Evolutionary conservation across 2,113 vertebrate genomes (phyloP), one percentile per base, ranked within the genome.

Genomic region (Anthoscopus minutus): DNA sequence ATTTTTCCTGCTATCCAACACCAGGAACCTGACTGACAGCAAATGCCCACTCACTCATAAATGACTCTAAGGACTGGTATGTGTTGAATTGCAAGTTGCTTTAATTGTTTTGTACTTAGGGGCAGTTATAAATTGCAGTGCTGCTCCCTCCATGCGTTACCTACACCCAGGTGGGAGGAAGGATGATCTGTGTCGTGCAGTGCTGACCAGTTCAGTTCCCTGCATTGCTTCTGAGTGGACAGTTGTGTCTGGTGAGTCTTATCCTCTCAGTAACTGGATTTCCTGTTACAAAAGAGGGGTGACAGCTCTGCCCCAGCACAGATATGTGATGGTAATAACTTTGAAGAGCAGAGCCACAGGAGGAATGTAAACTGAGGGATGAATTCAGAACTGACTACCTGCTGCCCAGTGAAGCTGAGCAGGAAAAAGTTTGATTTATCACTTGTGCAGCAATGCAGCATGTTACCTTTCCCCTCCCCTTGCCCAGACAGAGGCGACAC

Each of bases 381-480:
- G 30, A 81, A 53, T 71, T 30, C 58, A 89, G 47, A 35, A 28
- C 31, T 71, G 54, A 30, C 88, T 27, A 4, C n/a, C 54, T n/a
- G 15, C 50, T 73, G 44, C 16, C 33, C 42, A 33, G 61, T 18
- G 51, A 47, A 56, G 27, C 33, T 10, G 4, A 70, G 19, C 35
- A 27, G 42, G 47, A 15, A 62, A 24, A 5, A 58, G 11, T 37
- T 21, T 10, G 47, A 57, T 37, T 51, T 58, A 17, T 66, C 56
- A 6, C 50, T 50, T 22, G 15, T 70, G 73, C 56, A 94, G 54
- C 35, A n/a, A 12, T 18, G 71, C 19, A 71, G 54, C 28, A 7
- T 0, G 0, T 47, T 16, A 20, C 27, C 24, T 67, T 51, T 53
- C 10, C 42, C 48, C 17, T 47, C 17, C 30, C 22, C 24, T 61